Conservation (phyloP, 1,140 invertebrate genomes). For the Musca domestica region DNA sequence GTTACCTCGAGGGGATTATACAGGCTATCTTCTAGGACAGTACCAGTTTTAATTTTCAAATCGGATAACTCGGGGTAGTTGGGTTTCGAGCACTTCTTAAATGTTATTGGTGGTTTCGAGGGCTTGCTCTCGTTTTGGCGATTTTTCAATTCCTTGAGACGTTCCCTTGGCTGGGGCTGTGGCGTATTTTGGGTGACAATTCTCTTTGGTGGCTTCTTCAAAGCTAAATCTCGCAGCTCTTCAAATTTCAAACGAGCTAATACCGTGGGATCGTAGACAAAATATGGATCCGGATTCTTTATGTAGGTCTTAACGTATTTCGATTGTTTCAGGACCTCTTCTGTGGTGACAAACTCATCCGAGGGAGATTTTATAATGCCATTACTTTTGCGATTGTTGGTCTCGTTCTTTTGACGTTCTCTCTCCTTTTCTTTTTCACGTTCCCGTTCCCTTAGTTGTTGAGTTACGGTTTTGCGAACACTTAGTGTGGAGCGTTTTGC, state of each 20-base stretch:
- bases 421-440: constrained; percentile 37
- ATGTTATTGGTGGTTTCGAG: constrained; percentile 25
- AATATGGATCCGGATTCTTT: constrained; percentile 51
- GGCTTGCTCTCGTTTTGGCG: constrained; percentile 10
- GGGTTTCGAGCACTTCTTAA: constrained; percentile 48
- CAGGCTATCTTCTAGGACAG: constrained; percentile 32
- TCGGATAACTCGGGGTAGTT: constrained; percentile 52
- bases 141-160: constrained; percentile 32
- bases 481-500: constrained; percentile 43
- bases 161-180: constrained; percentile 20
- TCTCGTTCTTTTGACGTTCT: constrained; percentile 37
- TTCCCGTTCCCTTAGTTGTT: constrained; percentile 43
- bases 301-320: constrained; percentile 54
- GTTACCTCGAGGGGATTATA: constrained; percentile 49
- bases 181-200: not conserved
- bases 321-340: constrained; percentile 52
- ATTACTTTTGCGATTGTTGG: constrained; percentile 32
- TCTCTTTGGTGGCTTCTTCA: constrained; percentile 33
- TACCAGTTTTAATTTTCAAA: constrained; percentile 48
- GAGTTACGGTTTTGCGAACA: constrained; percentile 41
- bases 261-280: constrained; percentile 50
- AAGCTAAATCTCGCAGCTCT: constrained; percentile 34
- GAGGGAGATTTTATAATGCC: constrained; percentile 15
- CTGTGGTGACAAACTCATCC: constrained; percentile 49
- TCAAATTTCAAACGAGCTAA: constrained; percentile 44